Conservation (phyloP, 2,797 vertebrate genomes). For the Clarias platycephalus region DNA sequence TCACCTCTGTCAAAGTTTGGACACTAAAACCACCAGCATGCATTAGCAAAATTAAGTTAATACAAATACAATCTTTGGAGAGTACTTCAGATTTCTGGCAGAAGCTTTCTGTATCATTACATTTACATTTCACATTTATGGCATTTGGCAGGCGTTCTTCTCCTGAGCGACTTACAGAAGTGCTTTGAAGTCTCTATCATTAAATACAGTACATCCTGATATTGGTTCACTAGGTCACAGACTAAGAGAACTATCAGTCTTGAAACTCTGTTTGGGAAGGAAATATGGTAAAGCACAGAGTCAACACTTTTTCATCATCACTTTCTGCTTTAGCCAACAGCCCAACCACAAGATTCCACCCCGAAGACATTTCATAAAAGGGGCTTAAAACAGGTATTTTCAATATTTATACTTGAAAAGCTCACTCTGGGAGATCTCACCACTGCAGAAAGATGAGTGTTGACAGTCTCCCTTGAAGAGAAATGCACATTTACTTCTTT, state of each 20-base stretch:
- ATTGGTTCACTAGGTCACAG: no score
- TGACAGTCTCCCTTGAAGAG: conserved; percentile 7
- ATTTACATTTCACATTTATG: no score
- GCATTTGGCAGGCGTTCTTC: no score
- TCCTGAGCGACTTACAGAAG: no score
- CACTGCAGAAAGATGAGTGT: neutral
- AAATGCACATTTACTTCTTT: neutral
- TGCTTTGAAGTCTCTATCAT: no score
- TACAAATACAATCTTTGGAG: conserved; percentile 17
- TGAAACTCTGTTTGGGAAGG: no score
- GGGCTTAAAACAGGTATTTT: conserved; percentile 4
- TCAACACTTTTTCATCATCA: neutral
- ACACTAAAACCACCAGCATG: neutral
- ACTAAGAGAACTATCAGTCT: no score
- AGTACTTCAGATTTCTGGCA: conserved; percentile 25
- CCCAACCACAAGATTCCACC: neutral
- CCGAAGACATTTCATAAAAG: neutral
- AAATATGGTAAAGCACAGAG: no score
- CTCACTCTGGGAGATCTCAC: neutral
- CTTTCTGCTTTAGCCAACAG: conserved; percentile 8
- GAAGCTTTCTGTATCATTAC: conserved; percentile 7
- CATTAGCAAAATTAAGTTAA: conserved; percentile 33
- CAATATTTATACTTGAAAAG: neutral
- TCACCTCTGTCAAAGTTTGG: conserved; percentile 12
- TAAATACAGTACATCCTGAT: neutral